Conservation (phyloP, 2,888 invertebrate species). For the Branchellion lobata region DNA sequence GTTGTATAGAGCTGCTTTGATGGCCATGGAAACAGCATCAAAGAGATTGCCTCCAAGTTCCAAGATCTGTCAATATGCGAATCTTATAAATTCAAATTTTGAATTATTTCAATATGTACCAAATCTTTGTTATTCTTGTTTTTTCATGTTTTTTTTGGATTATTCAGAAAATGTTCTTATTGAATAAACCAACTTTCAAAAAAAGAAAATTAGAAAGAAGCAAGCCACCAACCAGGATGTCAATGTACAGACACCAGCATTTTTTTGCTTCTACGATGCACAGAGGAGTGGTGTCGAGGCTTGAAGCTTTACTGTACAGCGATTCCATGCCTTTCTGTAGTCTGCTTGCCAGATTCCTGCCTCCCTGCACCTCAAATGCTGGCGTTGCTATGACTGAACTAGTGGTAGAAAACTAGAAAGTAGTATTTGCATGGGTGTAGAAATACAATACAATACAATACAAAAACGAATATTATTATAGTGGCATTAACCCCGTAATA, state of each 20-base stretch:
- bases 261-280: conserved; percentile 81
- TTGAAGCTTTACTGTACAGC: conserved; percentile 77
- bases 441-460: too few relatives aligned
- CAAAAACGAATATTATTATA: too few relatives aligned
- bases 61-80: conserved; percentile 67
- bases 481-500: too few relatives aligned
- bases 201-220: too few relatives aligned
- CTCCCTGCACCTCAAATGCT: conserved; percentile 92
- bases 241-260: conserved; percentile 91
- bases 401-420: conserved; percentile 40
- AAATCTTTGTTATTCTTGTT: too few relatives aligned
- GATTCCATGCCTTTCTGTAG: conserved; percentile 77
- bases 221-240: conserved; percentile 73
- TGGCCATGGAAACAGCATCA: conserved; percentile 88
- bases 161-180: too few relatives aligned
- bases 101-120: too few relatives aligned
- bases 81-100: too few relatives aligned
- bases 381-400: conserved; percentile 96
- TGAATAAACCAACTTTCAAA: too few relatives aligned
- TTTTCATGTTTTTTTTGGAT: too few relatives aligned
- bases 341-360: conserved; percentile 82
- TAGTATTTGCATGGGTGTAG: too few relatives aligned
- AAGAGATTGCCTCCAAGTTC: conserved; percentile 95
- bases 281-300: conserved; percentile 76
- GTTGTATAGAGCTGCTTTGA: conserved; percentile 85